phyloP scores from a whole-genome alignment of 1,140 invertebrate genomes.

The Sitophilus oryzae region DNA sequence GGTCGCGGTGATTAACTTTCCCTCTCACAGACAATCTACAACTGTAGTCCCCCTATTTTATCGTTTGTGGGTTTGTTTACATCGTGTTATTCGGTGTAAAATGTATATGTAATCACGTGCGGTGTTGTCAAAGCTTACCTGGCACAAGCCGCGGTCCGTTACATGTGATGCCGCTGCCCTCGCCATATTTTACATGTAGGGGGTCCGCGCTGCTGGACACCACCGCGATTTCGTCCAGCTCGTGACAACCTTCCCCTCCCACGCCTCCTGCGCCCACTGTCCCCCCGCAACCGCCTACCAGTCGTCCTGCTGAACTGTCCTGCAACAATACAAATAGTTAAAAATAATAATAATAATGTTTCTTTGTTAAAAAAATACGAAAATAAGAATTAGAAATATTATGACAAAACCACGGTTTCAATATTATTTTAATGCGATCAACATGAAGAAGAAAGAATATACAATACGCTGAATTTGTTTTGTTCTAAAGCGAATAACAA shows the following conservation, averaged over 20 bases:
- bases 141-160: conserved; percentile 62
- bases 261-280: conserved; percentile 43
- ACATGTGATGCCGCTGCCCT: conserved; percentile 38
- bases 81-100: background rate
- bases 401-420: too few relatives aligned
- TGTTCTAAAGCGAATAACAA: too few relatives aligned
- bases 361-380: conserved; percentile 1
- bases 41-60: too few relatives aligned
- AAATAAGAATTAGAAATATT: background rate
- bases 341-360: background rate
- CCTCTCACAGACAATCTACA: too few relatives aligned
- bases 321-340: conserved; percentile 35
- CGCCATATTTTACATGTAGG: conserved; percentile 56
- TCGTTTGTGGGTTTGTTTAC: too few relatives aligned
- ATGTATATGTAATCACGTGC: background rate
- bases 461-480: too few relatives aligned
- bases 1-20: too few relatives aligned
- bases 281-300: conserved; percentile 43
- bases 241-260: conserved; percentile 56
- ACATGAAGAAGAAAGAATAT: too few relatives aligned
- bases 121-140: conserved; percentile 43
- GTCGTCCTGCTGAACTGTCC: conserved; percentile 44
- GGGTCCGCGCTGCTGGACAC: conserved; percentile 56
- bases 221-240: conserved; percentile 72
- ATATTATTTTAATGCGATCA: too few relatives aligned